Base-by-base conservation (phyloP, 23 tunicate genomes). In the Pegea sp. region DNA sequence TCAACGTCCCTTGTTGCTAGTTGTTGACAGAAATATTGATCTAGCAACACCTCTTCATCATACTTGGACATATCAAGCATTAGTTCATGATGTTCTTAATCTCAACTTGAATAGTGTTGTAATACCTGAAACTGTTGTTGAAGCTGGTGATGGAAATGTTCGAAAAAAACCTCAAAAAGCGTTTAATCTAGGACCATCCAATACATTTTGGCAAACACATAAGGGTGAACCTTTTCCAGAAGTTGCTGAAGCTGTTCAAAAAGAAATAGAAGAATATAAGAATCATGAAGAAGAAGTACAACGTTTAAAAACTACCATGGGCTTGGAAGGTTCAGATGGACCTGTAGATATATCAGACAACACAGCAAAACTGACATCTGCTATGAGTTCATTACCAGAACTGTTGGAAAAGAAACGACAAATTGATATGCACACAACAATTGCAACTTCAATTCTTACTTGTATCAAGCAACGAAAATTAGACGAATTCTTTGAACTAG, bases 201-300 rank as follows among this genome's bases (percentile, higher is more conserved):
- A 89, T 52, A 77, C 63, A 27, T 89, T 89, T 30, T 89, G 98
- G 98, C 78, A 76, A 29, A 57, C 63, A 23, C 54, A 89, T 56
- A 77, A 64, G 49, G 81, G 79, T 11, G 67, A 71, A 27, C 91
- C 98, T 2, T 76, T 89, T 55, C 98, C 98, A 23, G 78, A 89
- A 62, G 98, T 89, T 4, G 98, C 98, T 38, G 71, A 89, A 49
- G 98, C 98, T 28, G 89, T 89, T 0, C 98, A 89, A 33, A 76
- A 75, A 32, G 98, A 76, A 54, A 89, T 77, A 5, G 98, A 77
- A 66, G 91, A 76, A 31, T 89, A 71, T 63, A 76, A 66, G 44
- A 56, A 42, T 46, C 80, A 89, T 56, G 90, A 89, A 59, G 90
- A 61, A 34, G 81, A 89, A 62, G 90, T 89, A 1, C 78, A 89